phyloP scores from a whole-genome alignment of 2,113 vertebrate species.

The Toxotes chatareus region DNA sequence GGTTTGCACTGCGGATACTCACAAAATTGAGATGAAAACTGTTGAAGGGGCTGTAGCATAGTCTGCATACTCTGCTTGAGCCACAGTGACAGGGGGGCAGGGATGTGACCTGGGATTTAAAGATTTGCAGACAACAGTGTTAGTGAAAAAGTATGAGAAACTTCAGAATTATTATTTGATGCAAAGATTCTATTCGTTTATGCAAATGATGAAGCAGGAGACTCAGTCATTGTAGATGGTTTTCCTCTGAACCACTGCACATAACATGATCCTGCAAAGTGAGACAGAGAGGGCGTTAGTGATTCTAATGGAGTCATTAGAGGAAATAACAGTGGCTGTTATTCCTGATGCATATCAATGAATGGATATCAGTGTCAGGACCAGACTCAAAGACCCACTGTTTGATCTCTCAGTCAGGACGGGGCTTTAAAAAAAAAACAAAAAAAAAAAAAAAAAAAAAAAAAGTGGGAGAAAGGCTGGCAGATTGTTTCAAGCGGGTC shows the following conservation, averaged over 20 bases:
- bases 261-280: slow-evolving; percentile 3
- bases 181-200: background rate
- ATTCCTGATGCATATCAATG: slow-evolving; percentile 66
- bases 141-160: background rate
- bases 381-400: slow-evolving; percentile 62
- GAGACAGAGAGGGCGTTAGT: slow-evolving; percentile 43
- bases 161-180: background rate
- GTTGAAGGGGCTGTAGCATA: background rate
- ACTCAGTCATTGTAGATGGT: background rate
- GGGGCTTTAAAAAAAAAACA: background rate
- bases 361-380: slow-evolving; percentile 70
- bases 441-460: background rate
- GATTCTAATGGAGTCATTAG: slow-evolving; percentile 57
- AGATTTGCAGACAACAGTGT: background rate
- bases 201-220: background rate
- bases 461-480: slow-evolving; percentile 15
- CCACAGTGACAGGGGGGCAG: background rate
- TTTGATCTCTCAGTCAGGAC: slow-evolving; percentile 40
- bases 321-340: slow-evolving; percentile 47
- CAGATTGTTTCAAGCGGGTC: slow-evolving; percentile 39
- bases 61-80: background rate
- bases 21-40: slow-evolving; percentile 1
- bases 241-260: background rate
- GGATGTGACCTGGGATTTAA: background rate
- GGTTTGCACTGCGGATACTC: background rate